A percentile compares a stretch with the other conserved stretches of the same genome.
Evolutionary conservation across 2,113 vertebrate species (phyloP).

Genomic region (Sylvia atricapilla): DNA sequence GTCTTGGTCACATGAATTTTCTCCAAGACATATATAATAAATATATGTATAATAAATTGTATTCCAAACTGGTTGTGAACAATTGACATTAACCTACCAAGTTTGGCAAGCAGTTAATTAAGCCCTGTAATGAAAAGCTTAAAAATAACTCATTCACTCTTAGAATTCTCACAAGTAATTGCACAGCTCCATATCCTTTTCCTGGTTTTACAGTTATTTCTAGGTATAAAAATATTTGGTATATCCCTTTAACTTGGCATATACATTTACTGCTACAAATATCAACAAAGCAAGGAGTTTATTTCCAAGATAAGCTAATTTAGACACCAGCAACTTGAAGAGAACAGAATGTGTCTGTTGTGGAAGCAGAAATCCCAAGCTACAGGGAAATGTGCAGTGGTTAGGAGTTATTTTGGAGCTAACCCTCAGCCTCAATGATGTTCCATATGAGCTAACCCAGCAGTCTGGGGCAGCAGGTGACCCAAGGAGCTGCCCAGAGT

Average conservation of each 20-base stretch:
- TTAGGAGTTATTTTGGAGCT: not conserved
- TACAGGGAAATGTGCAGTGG: not conserved
- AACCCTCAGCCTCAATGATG: not conserved
- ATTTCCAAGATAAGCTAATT: not conserved
- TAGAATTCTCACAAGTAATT: not conserved
- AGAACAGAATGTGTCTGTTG: not conserved
- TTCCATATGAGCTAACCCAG: fast-evolving
- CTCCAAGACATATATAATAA: not conserved
- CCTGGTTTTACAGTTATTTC: not conserved
- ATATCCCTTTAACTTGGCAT: not conserved
- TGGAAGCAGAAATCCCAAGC: not conserved
- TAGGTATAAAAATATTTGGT: not conserved
- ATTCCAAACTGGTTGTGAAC: not conserved
- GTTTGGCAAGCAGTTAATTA: slow-evolving; percentile 13
- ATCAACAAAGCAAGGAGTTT: not conserved
- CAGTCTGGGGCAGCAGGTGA: not conserved
- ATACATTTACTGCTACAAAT: not conserved
- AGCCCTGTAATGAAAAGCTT: not conserved
- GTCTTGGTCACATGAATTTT: not conserved
- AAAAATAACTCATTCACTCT: not conserved
- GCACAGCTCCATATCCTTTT: not conserved
- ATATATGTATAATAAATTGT: not conserved
- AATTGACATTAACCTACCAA: not conserved
- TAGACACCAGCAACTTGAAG: not conserved
- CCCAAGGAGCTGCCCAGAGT: not conserved